phyloP scores from a whole-genome alignment of 1,140 invertebrate species.

The Aphelenchoides avenae region DNA sequence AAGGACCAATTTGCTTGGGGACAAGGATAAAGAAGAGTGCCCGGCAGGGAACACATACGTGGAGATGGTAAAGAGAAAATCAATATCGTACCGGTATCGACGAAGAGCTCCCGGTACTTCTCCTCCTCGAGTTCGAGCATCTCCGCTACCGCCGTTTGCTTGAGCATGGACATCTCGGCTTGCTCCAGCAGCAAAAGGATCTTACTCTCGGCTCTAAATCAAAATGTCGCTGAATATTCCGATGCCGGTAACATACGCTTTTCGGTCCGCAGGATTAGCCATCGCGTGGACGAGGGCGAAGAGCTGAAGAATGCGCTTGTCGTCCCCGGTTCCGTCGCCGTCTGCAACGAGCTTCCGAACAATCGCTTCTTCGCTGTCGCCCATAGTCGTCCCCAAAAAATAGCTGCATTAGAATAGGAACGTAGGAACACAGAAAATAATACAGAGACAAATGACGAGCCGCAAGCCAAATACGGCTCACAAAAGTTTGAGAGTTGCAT shows the following conservation, averaged over 20 bases:
- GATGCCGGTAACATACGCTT: too few species aligned
- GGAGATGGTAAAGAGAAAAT: conserved; percentile 1
- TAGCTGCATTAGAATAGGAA: too few species aligned
- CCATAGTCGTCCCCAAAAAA: too few species aligned
- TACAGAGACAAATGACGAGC: too few species aligned
- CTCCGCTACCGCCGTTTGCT: conserved; percentile 20
- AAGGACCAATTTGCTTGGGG: too few species aligned
- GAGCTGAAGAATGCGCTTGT: conserved; percentile 31
- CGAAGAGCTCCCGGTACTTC: conserved; percentile 28
- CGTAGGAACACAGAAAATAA: too few species aligned
- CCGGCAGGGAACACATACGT: too few species aligned
- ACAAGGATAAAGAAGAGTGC: too few species aligned
- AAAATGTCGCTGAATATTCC: background rate
- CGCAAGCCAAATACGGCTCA: too few species aligned
- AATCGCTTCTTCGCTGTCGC: conserved; percentile 39
- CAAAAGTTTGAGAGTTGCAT: too few species aligned
- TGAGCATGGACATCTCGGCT: conserved; percentile 28
- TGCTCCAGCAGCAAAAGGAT: conserved; percentile 28
- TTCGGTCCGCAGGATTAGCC: conserved; percentile 29
- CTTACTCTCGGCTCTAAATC: conserved; percentile 20
- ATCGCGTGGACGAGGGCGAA: conserved; percentile 17
- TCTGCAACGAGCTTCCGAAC: conserved; percentile 38
- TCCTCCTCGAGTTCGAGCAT: conserved; percentile 11
- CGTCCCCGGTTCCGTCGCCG: conserved; percentile 42
- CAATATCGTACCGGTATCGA: conserved; percentile 30